A percentile compares a stretch with the other conserved stretches of the same genome.
Evolutionary conservation across 2,113 vertebrate species (phyloP).

Genomic region (Brienomyrus longianalis): DNA sequence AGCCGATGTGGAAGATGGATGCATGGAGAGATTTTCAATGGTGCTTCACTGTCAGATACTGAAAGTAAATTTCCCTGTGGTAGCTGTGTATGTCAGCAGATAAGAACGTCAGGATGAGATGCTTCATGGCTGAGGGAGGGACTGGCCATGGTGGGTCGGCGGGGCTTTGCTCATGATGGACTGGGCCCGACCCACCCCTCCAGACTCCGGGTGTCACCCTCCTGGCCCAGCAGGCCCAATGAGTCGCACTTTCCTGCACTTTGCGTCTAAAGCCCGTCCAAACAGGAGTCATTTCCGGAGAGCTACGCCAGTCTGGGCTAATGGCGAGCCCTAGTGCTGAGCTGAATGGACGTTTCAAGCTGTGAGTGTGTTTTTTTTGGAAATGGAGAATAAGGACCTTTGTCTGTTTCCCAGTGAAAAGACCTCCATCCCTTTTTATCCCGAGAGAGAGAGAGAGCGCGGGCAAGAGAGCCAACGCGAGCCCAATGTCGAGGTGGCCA

Average conservation of each 20-base stretch:
- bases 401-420: neutral
- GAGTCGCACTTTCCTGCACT: neutral
- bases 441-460: neutral
- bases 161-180: neutral
- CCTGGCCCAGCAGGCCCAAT: neutral
- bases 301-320: neutral
- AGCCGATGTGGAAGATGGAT: neutral
- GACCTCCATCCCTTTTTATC: constrained; percentile 11
- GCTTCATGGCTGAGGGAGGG: neutral
- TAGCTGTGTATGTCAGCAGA: neutral
- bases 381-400: constrained; percentile 9
- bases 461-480: constrained; percentile 2
- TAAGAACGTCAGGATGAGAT: neutral
- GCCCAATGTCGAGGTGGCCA: constrained; percentile 52
- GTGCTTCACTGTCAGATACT: neutral
- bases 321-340: neutral
- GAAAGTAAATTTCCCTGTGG: neutral
- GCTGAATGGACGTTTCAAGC: neutral
- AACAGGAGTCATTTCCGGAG: neutral
- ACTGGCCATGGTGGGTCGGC: neutral
- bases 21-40: neutral
- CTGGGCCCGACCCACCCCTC: neutral
- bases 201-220: neutral
- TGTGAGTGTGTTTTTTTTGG: constrained; percentile 1
- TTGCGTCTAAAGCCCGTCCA: neutral